These are phyloP conservation scores for Drosophila kanapiae DNA, from an alignment of 1,140 invertebrate genomes.

Conservation along the genomic window DNA sequence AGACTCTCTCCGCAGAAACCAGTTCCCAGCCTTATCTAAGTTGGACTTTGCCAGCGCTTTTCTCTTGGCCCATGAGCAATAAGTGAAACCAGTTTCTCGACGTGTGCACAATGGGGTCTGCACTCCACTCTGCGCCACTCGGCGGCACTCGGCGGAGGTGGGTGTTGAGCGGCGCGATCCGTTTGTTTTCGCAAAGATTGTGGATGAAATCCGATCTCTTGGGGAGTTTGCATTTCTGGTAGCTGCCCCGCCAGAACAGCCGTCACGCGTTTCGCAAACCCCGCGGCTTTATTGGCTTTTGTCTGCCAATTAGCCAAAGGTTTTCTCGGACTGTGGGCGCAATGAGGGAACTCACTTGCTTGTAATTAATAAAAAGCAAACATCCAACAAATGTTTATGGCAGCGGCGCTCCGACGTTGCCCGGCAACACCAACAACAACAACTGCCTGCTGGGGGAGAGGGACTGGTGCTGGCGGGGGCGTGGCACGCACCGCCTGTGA, in stretches of 20 bases:
- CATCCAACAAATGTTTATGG: constrained; percentile 62
- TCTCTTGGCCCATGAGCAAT: constrained; percentile 51
- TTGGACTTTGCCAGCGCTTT: constrained; percentile 53
- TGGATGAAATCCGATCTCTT: constrained; percentile 35
- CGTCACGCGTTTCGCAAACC: constrained; percentile 5
- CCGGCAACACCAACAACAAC: constrained; percentile 53
- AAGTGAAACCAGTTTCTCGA: constrained; percentile 74
- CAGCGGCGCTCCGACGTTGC: constrained; percentile 42
- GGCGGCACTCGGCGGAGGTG: neutral
- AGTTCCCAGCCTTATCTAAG: constrained; percentile 51
- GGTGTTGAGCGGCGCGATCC: constrained; percentile 13
- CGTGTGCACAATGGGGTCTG: constrained; percentile 17
- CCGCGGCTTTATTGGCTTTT: constrained; percentile 14
- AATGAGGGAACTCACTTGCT: constrained; percentile 33
- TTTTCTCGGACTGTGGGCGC: constrained; percentile 24
- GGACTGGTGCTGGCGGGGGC: neutral
- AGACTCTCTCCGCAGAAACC: constrained; percentile 47
- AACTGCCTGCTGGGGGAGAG: constrained; percentile 5
- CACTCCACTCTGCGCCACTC: neutral
- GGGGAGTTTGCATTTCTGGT: constrained; percentile 28
- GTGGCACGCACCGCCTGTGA: constrained; percentile 27
- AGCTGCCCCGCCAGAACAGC: constrained; percentile 22
- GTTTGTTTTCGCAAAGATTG: constrained; percentile 24
- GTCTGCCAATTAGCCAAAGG: constrained; percentile 30
- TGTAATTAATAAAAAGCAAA: constrained; percentile 57